Base-by-base conservation (phyloP, 1,140 invertebrate species). In the Drosophila biarmipes region DNA sequence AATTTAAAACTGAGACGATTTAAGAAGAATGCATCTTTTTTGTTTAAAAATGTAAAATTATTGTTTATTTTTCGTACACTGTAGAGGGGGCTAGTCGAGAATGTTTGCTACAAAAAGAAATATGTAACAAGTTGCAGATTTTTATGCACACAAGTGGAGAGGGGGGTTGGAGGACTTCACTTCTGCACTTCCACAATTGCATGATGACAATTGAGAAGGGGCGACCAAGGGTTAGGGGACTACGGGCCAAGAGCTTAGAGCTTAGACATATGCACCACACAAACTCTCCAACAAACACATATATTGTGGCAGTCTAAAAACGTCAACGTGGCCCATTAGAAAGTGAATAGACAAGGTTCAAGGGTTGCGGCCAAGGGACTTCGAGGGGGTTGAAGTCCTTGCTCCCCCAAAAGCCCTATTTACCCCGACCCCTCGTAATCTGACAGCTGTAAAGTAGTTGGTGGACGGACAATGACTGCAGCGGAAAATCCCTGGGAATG, bases 111-210 rank as follows among this genome's bases (percentile, higher is more conserved):
- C 46, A 71, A 63, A 64, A 69, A 71, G 68, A 72, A 64, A 72
- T 71, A 87, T 75, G 69, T 85, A 71, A 80, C 68, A 85, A 86
- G 77, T 85, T 85, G 77, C 58, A 71, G 56, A 74, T 71, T 78
- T 84, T 76, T 79, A 71, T 82, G 54, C 69, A 66, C 62, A 64
- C 43, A 37, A 29, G 27, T 27, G 37, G 35, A 4, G 38, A 34
- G 29, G 76, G 29, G 59, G 46, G 27, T 43, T 40, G 35, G 61
- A 71, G 73, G 61, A 67, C 52, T 62, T 29, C 61, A 48, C 69
- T 73, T 55, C 21, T 42, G 35, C 24, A 43, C 21, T 67, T 51
- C 35, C 37, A 54, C 63, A 72, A 54, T 72, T 58, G 43, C 62
- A 69, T 57, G 53, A 77, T 68, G 73, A 86, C 81, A 80, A 85